These are phyloP conservation scores for Mus pahari DNA, from an alignment of 2,113 vertebrate species.

Conservation along the genomic window DNA sequence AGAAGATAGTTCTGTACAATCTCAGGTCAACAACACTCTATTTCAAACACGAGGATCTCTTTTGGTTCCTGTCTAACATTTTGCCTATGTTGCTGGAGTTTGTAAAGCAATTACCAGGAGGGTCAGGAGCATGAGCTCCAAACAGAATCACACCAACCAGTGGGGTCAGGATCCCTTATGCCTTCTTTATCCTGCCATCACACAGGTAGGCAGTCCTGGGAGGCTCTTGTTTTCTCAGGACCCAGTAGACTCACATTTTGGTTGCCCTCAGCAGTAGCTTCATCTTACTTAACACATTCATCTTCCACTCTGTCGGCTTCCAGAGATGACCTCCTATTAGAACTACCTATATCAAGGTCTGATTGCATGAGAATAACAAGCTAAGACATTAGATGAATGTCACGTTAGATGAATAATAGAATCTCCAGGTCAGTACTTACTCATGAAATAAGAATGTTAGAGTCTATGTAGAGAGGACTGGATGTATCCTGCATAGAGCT, in stretches of 20 bases:
- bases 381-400: not conserved
- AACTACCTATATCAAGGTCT: not conserved
- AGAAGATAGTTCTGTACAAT: not conserved
- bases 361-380: not conserved
- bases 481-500: not conserved
- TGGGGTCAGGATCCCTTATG: not conserved
- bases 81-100: not conserved
- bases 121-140: not conserved
- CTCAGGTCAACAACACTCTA: not conserved
- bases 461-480: not conserved
- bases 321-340: not conserved
- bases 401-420: not conserved
- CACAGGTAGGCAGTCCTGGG: not conserved
- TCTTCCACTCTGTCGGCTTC: not conserved
- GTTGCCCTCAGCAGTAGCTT: not conserved
- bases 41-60: not conserved
- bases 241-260: not conserved
- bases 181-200: not conserved
- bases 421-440: not conserved
- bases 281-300: not conserved
- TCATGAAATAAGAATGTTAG: constrained; percentile 24
- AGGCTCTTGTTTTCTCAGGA: not conserved
- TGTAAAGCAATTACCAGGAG: not conserved
- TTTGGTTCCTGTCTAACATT: not conserved
- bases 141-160: not conserved